Base-by-base conservation (phyloP, 2,797 vertebrate genomes). In the Decapterus maruadsi region DNA sequence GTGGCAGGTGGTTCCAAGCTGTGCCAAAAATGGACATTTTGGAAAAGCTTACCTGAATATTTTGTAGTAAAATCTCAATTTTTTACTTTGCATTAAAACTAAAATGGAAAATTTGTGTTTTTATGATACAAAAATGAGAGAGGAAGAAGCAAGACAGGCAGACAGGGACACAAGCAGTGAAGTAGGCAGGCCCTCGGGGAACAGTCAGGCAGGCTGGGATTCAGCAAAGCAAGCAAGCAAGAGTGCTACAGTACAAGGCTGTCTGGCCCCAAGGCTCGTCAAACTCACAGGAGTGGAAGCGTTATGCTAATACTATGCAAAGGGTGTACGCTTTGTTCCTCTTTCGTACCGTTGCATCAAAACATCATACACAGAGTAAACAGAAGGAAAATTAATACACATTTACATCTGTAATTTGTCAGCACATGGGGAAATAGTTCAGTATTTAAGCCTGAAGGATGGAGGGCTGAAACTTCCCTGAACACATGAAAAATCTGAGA, bases 261-360 rank as follows among this genome's bases (percentile, higher is more conserved):
- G 64, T 45, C 66, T 68, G 57, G 62, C 88, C 86, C 46, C 50
- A 31, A 80, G 89, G 88, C 90, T 69, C 3, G 31, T 83, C 80
- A 78, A 68, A 84, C 79, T 82, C 91, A 91, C 74, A 75, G 75
- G 80, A 88, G 86, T 85, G 81, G 86, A 91, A 89, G 79, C 58
- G 70, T 87, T 86, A 82, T 87, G 85, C 58, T 75, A 87, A 89
- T 87, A 50, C 68, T 80, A 82, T 51, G 65, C 68, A 87, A 85
- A 83, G 59, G 60, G 34, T 68, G 60, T 50, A 77, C 57, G 2
- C 68, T 72, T 80, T 88, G 61, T 85, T 77, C 81, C 54, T 29
- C 54, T 78, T 66, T 61, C 10, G 4, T 38, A 50, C 63, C 10
- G 59, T 57, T 59, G 59, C 69, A 75, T 85, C 55, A 76, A 65